Evolutionary conservation across 2,797 vertebrate species (phyloP), one percentile per base, ranked within the genome.

Genomic region (Phylloscopus collybita): DNA sequence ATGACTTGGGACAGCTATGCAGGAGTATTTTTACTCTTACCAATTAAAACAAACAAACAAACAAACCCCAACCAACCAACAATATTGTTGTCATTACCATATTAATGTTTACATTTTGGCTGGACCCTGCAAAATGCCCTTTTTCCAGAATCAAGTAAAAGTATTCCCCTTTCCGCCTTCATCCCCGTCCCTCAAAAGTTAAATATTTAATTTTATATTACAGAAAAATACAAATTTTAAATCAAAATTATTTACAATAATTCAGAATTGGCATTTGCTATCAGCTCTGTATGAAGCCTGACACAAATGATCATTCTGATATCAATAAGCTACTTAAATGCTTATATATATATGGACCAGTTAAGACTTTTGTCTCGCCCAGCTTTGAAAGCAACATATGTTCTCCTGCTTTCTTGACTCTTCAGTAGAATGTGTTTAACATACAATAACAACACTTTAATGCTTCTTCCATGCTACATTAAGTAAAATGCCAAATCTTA

Each of bases 151-250:
- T 85, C 95, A 96, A 96, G 91, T 96, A 85, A 66, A 94, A 89
- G 53, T 91, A 91, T 90, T 96, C 82, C 25, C 67, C 89, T 79
- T 86, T 91, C 91, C 2, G 45, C 74, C 89, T 94, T 95, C 86
- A 95, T 86, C 75, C 81, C 80, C 84, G 10, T 25, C 54, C 67
- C 93, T 53, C 60, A 62, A 34, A 93, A 97, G 95, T 97, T 96
- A 98, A 95, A 97, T 97, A 97, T 97, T 98, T 97, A 51, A 96
- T 97, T 97, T 97, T 98, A 97, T 97, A 97, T 96, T 96, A 97
- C 93, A 94, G 88, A 97, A 97, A 97, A 94, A 88, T 97, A 91
- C 92, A 91, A 61, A 84, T 83, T 90, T 94, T 19, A 95, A 97
- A 97, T 88, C 96, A 88, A 97, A 96, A 84, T 94, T 98, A 98